Evolutionary conservation across 2,797 vertebrate genomes (phyloP).

Genomic region (Acanthurus lineatus): DNA sequence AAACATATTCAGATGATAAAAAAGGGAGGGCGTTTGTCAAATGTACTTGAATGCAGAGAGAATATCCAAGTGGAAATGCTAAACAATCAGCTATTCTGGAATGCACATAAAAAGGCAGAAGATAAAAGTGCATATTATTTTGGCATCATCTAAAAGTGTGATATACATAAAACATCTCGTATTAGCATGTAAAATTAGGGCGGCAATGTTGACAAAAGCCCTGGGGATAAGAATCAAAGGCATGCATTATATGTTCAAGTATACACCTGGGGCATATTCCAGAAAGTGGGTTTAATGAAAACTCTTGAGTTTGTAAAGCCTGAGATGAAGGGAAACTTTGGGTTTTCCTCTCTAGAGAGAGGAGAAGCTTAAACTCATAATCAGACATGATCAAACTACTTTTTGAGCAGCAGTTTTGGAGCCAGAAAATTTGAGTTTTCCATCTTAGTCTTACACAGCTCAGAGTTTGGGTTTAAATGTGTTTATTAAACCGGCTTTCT

Average conservation of each 20-base stretch:
- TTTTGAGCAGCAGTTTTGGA: too few species aligned
- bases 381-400: too few species aligned
- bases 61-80: constrained; percentile 39
- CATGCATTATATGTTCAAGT: constrained; percentile 37
- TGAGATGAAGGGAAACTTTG: too few species aligned
- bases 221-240: constrained; percentile 46
- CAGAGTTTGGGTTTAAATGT: too few species aligned
- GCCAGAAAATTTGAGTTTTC: too few species aligned
- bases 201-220: constrained; percentile 56
- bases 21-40: constrained; percentile 18
- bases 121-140: constrained; percentile 65
- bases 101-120: constrained; percentile 49
- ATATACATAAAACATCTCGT: constrained; percentile 61
- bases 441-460: too few species aligned
- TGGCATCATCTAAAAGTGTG: constrained; percentile 48
- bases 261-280: constrained; percentile 1
- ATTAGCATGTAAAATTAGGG: constrained; percentile 69
- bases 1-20: constrained; percentile 51
- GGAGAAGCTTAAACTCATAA: too few species aligned
- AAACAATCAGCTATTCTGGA: constrained; percentile 65
- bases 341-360: too few species aligned
- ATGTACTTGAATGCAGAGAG: constrained; percentile 47
- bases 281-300: too few species aligned
- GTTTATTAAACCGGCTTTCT: too few species aligned
- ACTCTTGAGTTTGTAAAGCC: too few species aligned